These are phyloP conservation scores for Passerina amoena DNA, from an alignment of 2,113 vertebrate species.

Conservation along the genomic window DNA sequence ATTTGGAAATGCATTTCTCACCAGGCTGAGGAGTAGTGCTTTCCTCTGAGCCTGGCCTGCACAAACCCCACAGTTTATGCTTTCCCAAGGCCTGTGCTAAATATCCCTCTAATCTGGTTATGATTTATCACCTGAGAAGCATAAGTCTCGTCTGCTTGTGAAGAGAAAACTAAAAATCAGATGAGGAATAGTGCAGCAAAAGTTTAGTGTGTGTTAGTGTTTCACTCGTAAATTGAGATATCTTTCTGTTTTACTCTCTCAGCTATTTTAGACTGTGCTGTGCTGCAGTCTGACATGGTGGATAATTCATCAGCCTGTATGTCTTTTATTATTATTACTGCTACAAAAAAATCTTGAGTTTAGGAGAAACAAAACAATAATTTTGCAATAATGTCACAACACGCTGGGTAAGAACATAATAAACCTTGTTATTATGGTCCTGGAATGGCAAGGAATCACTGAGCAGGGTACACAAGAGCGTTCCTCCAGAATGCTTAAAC, in stretches of 20 bases:
- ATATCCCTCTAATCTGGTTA: not conserved
- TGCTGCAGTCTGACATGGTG: not conserved
- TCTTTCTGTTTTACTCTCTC: not conserved
- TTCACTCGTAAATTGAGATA: not conserved
- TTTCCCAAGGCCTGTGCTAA: not conserved
- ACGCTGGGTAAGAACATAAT: not conserved
- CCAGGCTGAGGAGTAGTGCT: conserved; percentile 7
- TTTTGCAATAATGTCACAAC: conserved; percentile 42
- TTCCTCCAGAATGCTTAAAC: not conserved
- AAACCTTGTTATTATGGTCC: not conserved
- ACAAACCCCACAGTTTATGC: not conserved
- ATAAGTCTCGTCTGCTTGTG: not conserved
- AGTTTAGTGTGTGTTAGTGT: not conserved
- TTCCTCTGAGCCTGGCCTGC: conserved; percentile 10
- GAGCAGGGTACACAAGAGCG: not conserved
- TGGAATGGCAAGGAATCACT: not conserved
- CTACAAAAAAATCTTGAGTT: not conserved
- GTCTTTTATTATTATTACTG: conserved; percentile 31
- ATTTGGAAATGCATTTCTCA: conserved; percentile 31
- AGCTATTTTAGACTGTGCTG: not conserved
- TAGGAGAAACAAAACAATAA: conserved; percentile 55
- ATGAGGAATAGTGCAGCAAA: not conserved
- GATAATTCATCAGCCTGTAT: conserved; percentile 4
- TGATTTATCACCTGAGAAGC: not conserved
- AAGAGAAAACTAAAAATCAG: not conserved